Base-by-base conservation (phyloP, 2,888 invertebrate genomes). In the Phortica magna region DNA sequence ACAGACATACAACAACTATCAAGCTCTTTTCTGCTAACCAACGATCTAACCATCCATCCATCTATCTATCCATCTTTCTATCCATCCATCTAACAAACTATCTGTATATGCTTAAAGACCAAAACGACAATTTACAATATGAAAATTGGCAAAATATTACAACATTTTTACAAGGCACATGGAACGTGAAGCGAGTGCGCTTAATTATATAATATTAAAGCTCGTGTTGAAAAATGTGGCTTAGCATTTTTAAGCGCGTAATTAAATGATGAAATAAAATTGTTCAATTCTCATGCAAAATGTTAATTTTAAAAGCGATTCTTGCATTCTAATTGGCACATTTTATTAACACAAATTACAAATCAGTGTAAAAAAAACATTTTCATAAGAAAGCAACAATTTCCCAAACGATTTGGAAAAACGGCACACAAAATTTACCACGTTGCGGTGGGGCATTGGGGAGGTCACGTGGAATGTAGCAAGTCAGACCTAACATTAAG, bases 231-330 rank as follows among this genome's bases (percentile, higher is more conserved):
- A 39, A 53, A 53, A 19, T 68, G 48, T n/a, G 17, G 43, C 74
- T 64, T 22, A 53, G 19, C 14, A 71, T 31, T 65, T 74, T 10
- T 14, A 61, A 55, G 72, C 75, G 73, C 72, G 78, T 80, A 82
- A 84, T 84, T 84, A 79, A 81, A 80, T 84, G 87, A 83, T 87
- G 87, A 83, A 82, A 82, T 2, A 84, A 84, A 85, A 82, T 82
- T 82, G 81, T 79, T 65, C 78, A 81, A 78, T 82, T 80, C 80
- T 81, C 84, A 85, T 87, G 87, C 87, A 82, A 87, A 84, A 83
- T 78, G 77, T 79, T 82, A 87, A 87, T 85, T 84, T 84, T 78
- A 81, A 77, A 79, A 77, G 78, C 76, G 76, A 79, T 77, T 77
- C 75, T 76, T 31, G 31, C 31, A 76, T 79, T 75, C 77, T 83